A percentile compares a stretch with the other conserved stretches of the same genome.
These are phyloP conservation scores for Drosophila tristis DNA, from an alignment of 1,140 invertebrate genomes.

Conservation along the genomic window DNA sequence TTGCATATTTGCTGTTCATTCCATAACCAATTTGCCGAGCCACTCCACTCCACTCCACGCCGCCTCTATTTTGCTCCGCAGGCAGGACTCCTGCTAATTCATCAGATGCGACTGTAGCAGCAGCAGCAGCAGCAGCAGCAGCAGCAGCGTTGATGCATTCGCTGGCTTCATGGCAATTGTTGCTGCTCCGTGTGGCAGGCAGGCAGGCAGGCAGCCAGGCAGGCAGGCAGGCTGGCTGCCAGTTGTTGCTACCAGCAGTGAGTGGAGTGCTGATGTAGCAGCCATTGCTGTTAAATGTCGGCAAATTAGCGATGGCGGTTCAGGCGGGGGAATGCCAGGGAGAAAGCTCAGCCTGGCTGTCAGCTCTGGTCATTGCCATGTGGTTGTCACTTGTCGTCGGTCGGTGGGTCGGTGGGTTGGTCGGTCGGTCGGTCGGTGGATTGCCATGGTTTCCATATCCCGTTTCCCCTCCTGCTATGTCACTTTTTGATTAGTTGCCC, in stretches of 20 bases:
- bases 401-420: constrained; percentile 39
- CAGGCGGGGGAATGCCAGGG: constrained; percentile 12
- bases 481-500: constrained; percentile 63
- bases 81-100: constrained; percentile 44
- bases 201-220: too few relatives aligned
- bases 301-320: constrained; percentile 71
- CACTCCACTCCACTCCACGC: background rate
- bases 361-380: constrained; percentile 44
- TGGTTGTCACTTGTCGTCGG: constrained; percentile 66
- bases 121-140: constrained; percentile 6
- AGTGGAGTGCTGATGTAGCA: constrained; percentile 33
- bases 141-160: constrained; percentile 43
- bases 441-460: constrained; percentile 4
- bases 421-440: constrained; percentile 34
- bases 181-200: background rate
- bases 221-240: too few relatives aligned
- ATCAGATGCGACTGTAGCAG: constrained; percentile 34
- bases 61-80: background rate
- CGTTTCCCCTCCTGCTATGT: constrained; percentile 8
- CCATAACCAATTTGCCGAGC: constrained; percentile 20
- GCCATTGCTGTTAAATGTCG: constrained; percentile 68
- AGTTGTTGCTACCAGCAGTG: constrained; percentile 10
- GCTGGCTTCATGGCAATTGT: constrained; percentile 25
- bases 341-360: background rate
- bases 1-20: constrained; percentile 56